Base-by-base conservation (phyloP, 2,797 vertebrate genomes). In the Amblyopsis hoosieri region DNA sequence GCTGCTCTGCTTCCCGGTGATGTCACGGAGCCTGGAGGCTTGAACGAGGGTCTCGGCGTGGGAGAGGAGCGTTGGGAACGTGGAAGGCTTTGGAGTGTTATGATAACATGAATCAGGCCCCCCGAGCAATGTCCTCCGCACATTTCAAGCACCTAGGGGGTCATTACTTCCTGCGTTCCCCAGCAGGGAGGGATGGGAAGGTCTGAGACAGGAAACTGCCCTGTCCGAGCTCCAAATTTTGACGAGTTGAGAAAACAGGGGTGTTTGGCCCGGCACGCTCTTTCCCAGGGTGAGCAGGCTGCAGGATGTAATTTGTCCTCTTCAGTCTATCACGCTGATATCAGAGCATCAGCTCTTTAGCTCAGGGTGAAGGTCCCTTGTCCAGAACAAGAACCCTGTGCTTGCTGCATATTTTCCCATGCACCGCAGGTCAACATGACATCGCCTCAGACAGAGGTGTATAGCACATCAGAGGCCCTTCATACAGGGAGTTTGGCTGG, bases 31-130 rank as follows among this genome's bases (percentile, higher is more conserved):
- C 60, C 57, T 10, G 57, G 50, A 46, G 48, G 46, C 29, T n/a
- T 17, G 33, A 31, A 49, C 7, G 23, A 19, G 12, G 42, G 14
- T 15, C 9, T 63, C 55, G 72, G 84, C 77, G 71, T 77, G 87
- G 87, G 85, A 79, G 87, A 76, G 86, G 75, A 80, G 74, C 80
- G 67, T 80, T 87, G 88, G 51, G 84, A 89, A 76, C 81, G 74
- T 73, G 84, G 72, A 83, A 82, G 90, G 76, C 91, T 76, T 45
- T 7, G 12, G 85, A 88, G 84, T 91, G 89, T 91, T 92, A 92
- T 93, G 91, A 92, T 91, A 84, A 74, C 76, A 70, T 78, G 69
- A 90, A 84, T 86, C 79, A 80, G 84, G 83, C 91, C 90, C 79
- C 78, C 86, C 78, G 14, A 13, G 67, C 90, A 72, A 91, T 92